Conservation (phyloP, 2,888 invertebrate genomes). For the Urechis unicinctus region DNA sequence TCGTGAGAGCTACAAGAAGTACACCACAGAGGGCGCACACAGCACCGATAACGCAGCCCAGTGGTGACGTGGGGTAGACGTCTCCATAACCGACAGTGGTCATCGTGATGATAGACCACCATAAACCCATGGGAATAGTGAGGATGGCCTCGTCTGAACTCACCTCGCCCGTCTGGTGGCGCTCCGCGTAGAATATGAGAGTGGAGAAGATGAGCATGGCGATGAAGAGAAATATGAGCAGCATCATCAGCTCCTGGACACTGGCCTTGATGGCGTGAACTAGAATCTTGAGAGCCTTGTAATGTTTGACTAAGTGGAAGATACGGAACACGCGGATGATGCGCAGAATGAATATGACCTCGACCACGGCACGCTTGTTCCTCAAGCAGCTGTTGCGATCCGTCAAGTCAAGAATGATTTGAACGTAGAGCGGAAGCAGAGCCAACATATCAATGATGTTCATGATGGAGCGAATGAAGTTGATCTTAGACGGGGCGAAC, state of each 20-base stretch:
- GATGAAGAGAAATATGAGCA: constrained; percentile 47
- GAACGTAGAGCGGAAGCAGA: constrained; percentile 45
- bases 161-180: constrained; percentile 17
- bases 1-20: constrained; percentile 42
- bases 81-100: constrained; percentile 49
- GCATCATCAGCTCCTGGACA: constrained; percentile 47
- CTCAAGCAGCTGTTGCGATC: constrained; percentile 37
- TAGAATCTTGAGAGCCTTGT: constrained; percentile 51
- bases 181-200: constrained; percentile 49
- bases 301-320: constrained; percentile 52
- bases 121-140: constrained; percentile 43
- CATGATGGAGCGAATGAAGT: constrained; percentile 39
- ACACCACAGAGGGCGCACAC: constrained; percentile 45
- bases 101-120: constrained; percentile 52
- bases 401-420: constrained; percentile 37
- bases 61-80: constrained; percentile 35
- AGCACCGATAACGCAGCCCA: constrained; percentile 42
- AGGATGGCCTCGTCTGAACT: constrained; percentile 7
- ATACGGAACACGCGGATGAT: constrained; percentile 53
- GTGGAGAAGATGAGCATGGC: constrained; percentile 48
- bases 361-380: constrained; percentile 41
- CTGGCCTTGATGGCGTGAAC: constrained; percentile 51
- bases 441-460: constrained; percentile 46
- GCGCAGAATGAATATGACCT: constrained; percentile 51
- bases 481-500: constrained; percentile 36